Evolutionary conservation across 2,888 invertebrate species (phyloP).

Genomic region (Lepidonotus clava): DNA sequence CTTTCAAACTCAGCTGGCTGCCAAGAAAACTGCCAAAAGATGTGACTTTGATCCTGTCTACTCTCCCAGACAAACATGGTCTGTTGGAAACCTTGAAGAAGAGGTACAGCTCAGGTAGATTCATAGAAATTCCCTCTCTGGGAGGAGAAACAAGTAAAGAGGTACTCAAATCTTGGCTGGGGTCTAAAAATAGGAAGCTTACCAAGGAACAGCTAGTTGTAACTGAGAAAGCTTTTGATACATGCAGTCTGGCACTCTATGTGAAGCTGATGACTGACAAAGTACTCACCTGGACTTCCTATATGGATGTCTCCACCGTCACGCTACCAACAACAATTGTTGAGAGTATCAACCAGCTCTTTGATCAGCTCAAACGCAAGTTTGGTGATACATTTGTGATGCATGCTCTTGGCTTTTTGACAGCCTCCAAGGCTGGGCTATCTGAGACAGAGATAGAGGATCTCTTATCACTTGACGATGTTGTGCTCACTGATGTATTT

Average conservation of each 20-base stretch:
- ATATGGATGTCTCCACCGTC: constrained; percentile 54
- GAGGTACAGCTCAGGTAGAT: constrained; percentile 93
- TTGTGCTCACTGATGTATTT: constrained; percentile 70
- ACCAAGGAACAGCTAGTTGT: constrained; percentile 67
- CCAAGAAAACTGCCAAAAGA: constrained; percentile 71
- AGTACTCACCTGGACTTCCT: constrained; percentile 71
- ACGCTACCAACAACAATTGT: constrained; percentile 61
- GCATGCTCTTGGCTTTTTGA: constrained; percentile 70
- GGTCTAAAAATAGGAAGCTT: constrained; percentile 81
- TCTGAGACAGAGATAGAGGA: constrained; percentile 75
- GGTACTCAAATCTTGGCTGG: constrained; percentile 84
- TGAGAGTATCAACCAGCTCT: constrained; percentile 67
- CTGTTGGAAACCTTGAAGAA: constrained; percentile 85
- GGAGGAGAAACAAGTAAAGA: constrained; percentile 43
- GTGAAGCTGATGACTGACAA: constrained; percentile 70
- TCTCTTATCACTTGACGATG: constrained; percentile 74
- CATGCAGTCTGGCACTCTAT: constrained; percentile 70
- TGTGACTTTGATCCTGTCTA: constrained; percentile 72
- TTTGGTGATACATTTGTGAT: constrained; percentile 70
- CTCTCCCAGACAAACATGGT: constrained; percentile 64
- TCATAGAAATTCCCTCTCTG: constrained; percentile 83
- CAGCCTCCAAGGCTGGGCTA: constrained; percentile 70
- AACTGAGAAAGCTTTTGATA: constrained; percentile 67
- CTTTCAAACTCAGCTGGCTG: constrained; percentile 74
- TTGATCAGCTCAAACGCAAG: constrained; percentile 69